Conservation (phyloP, 2,888 invertebrate species). For the Eumerus sabulonum region DNA sequence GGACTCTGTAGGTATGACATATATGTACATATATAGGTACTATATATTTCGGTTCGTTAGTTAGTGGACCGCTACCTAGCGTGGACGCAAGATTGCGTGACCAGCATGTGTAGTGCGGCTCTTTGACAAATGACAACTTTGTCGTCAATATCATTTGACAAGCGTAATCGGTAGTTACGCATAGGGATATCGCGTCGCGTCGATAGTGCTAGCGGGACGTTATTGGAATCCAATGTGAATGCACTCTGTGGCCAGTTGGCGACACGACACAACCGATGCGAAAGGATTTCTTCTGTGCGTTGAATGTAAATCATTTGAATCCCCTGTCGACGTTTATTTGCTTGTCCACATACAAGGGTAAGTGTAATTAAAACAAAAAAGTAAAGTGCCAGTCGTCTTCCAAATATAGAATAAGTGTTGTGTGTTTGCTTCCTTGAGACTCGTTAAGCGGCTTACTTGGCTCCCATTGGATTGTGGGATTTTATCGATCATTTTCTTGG, state of each 20-base stretch:
- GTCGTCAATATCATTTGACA: constrained; percentile 65
- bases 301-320: constrained; percentile 54
- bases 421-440: constrained; percentile 32
- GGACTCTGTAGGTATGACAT: constrained; percentile 31
- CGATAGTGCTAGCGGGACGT: too few relatives aligned
- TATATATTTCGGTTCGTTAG: constrained; percentile 1
- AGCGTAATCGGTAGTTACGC: constrained; percentile 56
- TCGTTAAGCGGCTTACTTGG: constrained; percentile 5
- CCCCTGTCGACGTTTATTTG: not conserved
- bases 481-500: constrained; percentile 10
- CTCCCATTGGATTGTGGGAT: not conserved
- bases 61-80: too few relatives aligned
- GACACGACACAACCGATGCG: constrained; percentile 6
- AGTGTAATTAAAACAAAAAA: constrained; percentile 48
- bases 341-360: not conserved
- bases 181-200: not conserved
- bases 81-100: constrained; percentile 48
- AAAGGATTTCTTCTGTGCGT: constrained; percentile 57
- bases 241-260: constrained; percentile 47
- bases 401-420: constrained; percentile 54
- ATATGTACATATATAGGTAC: too few relatives aligned
- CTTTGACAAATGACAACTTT: constrained; percentile 64
- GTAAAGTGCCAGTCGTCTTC: constrained; percentile 21
- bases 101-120: constrained; percentile 51
- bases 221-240: constrained; percentile 40